Conservation (phyloP, 2,113 vertebrate species). For the Ptilorrhoa leucosticta region DNA sequence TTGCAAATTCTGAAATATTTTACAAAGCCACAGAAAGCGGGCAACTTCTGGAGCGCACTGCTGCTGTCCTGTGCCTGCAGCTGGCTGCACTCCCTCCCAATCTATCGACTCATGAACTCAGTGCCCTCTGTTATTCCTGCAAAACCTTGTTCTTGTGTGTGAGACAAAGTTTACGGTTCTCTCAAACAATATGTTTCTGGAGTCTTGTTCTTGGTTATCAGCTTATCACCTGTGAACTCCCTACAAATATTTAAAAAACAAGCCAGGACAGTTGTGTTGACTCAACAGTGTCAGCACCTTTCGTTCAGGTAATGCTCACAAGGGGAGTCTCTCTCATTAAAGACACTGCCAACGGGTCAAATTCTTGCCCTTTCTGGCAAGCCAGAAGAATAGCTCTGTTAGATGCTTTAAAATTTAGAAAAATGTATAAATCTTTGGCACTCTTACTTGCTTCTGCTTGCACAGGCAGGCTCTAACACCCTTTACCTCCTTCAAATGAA, state of each 20-base stretch:
- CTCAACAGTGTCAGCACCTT: neutral
- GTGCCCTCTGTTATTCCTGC: neutral
- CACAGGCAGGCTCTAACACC: neutral
- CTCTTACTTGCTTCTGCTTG: neutral
- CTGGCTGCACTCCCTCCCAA: neutral
- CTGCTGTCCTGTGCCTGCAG: neutral
- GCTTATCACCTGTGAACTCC: neutral
- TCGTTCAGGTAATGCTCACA: neutral
- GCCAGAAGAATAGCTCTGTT: neutral
- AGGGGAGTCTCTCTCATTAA: neutral
- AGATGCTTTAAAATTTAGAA: neutral
- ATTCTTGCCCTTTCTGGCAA: neutral
- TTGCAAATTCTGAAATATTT: neutral
- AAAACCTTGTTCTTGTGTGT: neutral
- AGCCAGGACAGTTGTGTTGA: conserved; percentile 16
- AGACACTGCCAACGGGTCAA: neutral
- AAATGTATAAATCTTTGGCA: neutral
- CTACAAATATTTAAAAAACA: conserved; percentile 27
- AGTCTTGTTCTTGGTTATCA: neutral
- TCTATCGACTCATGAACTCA: neutral
- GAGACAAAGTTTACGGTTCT: neutral
- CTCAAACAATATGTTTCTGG: neutral
- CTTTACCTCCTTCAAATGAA: neutral
- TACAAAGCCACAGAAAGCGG: neutral
- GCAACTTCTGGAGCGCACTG: neutral